Conservation (phyloP, 1,140 invertebrate species). For the Archivesica marissinica region DNA sequence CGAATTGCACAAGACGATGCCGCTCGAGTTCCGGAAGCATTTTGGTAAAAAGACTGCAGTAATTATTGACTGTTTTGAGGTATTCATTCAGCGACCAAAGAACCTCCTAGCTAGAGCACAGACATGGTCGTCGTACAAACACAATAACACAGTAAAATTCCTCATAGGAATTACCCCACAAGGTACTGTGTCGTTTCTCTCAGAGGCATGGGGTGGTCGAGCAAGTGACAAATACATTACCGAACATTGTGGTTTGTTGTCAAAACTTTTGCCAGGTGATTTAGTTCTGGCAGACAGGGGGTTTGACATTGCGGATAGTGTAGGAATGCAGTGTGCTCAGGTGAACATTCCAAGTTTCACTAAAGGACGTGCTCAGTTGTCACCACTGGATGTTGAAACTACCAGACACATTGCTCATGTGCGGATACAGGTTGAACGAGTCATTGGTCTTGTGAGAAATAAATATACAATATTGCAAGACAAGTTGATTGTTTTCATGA, state of each 20-base stretch:
- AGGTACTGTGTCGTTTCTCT: constrained; percentile 22
- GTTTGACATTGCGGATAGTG: too few relatives aligned
- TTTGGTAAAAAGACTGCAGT: too few relatives aligned
- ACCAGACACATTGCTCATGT: constrained; percentile 31
- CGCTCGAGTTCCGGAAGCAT: too few relatives aligned
- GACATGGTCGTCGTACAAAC: constrained; percentile 26
- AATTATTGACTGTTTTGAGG: too few relatives aligned
- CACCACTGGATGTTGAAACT: constrained; percentile 19
- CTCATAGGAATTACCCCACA: constrained; percentile 10
- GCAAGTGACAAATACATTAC: constrained; percentile 44
- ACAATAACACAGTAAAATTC: constrained; percentile 40
- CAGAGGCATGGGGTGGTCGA: constrained; percentile 21
- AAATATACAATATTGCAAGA: constrained; percentile 65
- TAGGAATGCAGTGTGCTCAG: constrained; percentile 22
- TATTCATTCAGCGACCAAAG: too few relatives aligned
- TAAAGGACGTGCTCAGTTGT: constrained; percentile 13
- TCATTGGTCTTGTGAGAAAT: constrained; percentile 62
- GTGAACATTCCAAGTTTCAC: constrained; percentile 42
- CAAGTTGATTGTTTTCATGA: constrained; percentile 55
- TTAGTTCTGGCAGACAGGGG: constrained; percentile 35
- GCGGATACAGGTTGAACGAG: constrained; percentile 66
- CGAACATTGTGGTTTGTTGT: not conserved
- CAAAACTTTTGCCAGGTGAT: constrained; percentile 8
- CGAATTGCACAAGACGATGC: too few relatives aligned
- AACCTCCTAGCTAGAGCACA: not conserved